Evolutionary conservation across 2,113 vertebrate genomes (phyloP).

Genomic region (Bucco capensis): DNA sequence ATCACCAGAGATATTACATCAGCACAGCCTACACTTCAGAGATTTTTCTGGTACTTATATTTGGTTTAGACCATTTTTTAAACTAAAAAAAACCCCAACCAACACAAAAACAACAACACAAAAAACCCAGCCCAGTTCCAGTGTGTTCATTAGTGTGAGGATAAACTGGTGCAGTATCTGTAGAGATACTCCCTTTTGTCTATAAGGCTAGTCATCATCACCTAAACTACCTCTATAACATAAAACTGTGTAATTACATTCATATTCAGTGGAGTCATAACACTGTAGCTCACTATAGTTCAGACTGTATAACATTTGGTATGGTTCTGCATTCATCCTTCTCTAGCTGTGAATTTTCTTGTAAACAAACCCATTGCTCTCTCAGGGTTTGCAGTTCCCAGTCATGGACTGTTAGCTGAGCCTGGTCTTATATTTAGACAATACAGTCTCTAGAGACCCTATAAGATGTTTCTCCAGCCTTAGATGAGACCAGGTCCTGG

Average conservation of each 20-base stretch:
- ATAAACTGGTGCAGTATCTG: neutral
- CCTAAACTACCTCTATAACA: neutral
- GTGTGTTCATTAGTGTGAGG: neutral
- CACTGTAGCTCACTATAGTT: neutral
- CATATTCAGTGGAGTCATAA: neutral
- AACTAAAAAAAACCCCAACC: neutral
- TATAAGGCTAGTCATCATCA: neutral
- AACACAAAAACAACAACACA: too few species aligned
- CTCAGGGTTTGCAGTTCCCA: neutral
- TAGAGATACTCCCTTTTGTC: neutral
- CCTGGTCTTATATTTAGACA: conserved; percentile 26
- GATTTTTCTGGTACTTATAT: neutral
- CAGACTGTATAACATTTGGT: neutral
- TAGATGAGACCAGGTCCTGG: conserved; percentile 2
- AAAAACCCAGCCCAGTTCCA: neutral
- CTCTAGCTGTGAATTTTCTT: neutral
- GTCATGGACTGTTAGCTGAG: neutral
- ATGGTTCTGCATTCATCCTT: neutral
- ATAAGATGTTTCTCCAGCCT: conserved; percentile 1
- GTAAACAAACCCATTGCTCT: conserved; percentile 25
- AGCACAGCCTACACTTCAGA: neutral
- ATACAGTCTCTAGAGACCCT: neutral
- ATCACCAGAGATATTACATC: too few species aligned
- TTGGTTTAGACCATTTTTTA: neutral
- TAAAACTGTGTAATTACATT: neutral